These are phyloP conservation scores for Psophia crepitans DNA, from an alignment of 2,113 vertebrate genomes.

Conservation along the genomic window DNA sequence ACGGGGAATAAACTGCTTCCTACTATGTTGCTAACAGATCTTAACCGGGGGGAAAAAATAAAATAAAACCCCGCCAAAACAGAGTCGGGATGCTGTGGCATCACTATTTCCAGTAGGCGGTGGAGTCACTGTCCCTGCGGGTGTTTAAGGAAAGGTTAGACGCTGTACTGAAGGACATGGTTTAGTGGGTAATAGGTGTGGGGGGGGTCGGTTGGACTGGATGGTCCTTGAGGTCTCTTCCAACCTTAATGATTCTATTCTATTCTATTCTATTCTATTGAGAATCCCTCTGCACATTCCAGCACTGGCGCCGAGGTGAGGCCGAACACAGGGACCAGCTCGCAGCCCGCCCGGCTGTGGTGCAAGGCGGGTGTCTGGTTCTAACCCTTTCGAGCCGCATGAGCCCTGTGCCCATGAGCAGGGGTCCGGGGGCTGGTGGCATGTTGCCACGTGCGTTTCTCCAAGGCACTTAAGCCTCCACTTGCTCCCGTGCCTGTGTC, in stretches of 20 bases:
- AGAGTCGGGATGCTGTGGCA: background rate
- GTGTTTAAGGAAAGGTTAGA: too few relatives aligned
- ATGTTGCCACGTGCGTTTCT: background rate
- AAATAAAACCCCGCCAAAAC: background rate
- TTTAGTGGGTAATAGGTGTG: too few relatives aligned
- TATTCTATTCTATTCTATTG: too few relatives aligned
- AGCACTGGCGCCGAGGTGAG: background rate
- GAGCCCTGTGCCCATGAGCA: background rate
- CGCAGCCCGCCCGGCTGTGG: background rate
- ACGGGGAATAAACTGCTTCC: background rate
- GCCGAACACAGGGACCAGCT: background rate
- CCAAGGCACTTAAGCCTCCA: background rate
- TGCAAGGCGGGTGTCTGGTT: background rate
- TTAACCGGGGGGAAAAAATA: too few relatives aligned
- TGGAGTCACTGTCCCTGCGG: too few relatives aligned
- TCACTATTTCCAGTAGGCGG: too few relatives aligned
- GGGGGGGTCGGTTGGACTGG: too few relatives aligned
- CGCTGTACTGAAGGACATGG: too few relatives aligned
- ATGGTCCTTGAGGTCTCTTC: too few relatives aligned
- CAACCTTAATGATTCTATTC: too few relatives aligned
- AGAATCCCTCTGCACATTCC: background rate
- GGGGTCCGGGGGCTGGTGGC: too few relatives aligned
- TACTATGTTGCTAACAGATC: too few relatives aligned
- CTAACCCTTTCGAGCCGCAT: rapidly evolving
- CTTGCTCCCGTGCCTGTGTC: background rate